Conservation (phyloP, 1,140 invertebrate genomes). For the Phymastichus coffea region DNA sequence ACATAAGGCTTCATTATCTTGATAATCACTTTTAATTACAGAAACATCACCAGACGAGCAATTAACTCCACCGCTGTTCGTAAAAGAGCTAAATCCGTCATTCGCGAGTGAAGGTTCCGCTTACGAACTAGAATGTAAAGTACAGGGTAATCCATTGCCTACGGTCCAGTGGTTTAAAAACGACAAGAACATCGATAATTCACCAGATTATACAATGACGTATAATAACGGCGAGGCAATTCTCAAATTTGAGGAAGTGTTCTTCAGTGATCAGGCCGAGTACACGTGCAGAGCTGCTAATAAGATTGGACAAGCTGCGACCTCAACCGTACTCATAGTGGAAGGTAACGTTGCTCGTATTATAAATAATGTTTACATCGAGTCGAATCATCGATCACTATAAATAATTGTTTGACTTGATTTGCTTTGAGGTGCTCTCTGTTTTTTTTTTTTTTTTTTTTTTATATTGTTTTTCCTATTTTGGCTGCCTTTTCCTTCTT, state of each 20-base stretch:
- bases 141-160: constrained; percentile 74
- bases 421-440: background rate
- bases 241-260: constrained; percentile 63
- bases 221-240: constrained; percentile 67
- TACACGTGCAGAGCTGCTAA: constrained; percentile 73
- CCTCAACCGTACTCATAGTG: constrained; percentile 57
- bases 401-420: too few species aligned
- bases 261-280: constrained; percentile 62
- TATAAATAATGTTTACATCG: background rate
- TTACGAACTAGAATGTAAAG: constrained; percentile 70
- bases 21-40: constrained; percentile 35
- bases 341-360: constrained; percentile 52
- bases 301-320: constrained; percentile 64
- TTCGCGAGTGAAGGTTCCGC: constrained; percentile 65
- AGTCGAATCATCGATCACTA: too few species aligned
- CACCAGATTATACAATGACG: constrained; percentile 67
- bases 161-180: constrained; percentile 81
- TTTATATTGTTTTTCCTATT: too few species aligned
- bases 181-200: constrained; percentile 71
- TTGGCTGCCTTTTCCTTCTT: too few species aligned
- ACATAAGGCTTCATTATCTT: background rate
- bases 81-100: constrained; percentile 64
- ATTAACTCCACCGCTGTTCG: constrained; percentile 65
- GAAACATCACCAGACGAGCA: constrained; percentile 68
- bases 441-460: too few species aligned